Percentiles rank a stretch among this genome's conserved stretches.
Evolutionary conservation across 2,113 vertebrate species (phyloP).

Genomic region (Pseudois nayaur): DNA sequence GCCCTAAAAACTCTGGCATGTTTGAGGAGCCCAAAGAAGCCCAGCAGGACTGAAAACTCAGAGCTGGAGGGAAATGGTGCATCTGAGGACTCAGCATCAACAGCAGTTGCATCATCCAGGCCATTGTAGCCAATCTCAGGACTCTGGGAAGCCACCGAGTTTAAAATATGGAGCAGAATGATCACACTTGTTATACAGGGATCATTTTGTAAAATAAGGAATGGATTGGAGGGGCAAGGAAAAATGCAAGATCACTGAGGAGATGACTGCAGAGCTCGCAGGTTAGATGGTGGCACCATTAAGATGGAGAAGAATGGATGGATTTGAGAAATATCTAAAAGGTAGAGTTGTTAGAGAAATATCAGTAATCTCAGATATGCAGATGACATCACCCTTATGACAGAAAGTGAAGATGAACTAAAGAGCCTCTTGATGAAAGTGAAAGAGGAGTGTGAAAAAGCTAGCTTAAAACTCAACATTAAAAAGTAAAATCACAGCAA

Average conservation of each 20-base stretch:
- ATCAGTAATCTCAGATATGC: neutral
- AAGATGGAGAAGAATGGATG: neutral
- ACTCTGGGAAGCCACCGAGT: neutral
- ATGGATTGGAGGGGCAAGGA: neutral
- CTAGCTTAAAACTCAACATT: neutral
- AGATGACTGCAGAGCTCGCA: neutral
- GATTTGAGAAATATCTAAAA: neutral
- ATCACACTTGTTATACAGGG: neutral
- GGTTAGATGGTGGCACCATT: neutral
- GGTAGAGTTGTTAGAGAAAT: neutral
- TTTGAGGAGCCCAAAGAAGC: neutral
- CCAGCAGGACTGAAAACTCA: neutral
- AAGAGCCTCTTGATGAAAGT: neutral
- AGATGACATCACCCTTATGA: neutral
- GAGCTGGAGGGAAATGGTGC: neutral
- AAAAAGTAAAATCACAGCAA: neutral
- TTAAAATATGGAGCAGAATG: neutral
- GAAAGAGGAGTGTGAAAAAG: neutral
- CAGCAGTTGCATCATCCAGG: neutral
- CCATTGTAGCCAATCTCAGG: neutral
- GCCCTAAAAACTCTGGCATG: neutral
- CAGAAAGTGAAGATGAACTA: neutral
- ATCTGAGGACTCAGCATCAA: neutral
- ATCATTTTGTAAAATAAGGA: neutral
- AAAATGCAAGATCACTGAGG: neutral